Percentiles rank a stretch among this genome's conserved stretches.
These are phyloP conservation scores for Tenebrosternarchus preto DNA, from an alignment of 2,113 vertebrate species.

Conservation along the genomic window DNA sequence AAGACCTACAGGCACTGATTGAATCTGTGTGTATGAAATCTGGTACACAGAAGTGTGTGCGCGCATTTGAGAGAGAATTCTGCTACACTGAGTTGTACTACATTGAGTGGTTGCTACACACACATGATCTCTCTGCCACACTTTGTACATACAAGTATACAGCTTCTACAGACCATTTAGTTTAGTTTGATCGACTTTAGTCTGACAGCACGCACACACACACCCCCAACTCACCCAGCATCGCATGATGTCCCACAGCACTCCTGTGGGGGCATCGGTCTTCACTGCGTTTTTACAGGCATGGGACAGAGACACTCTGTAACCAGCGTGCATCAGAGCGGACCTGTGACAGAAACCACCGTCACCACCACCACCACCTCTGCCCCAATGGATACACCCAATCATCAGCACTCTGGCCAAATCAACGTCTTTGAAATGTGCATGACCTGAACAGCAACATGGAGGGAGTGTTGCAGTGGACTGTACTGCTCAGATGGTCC, in stretches of 20 bases:
- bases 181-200: too few species aligned
- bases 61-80: too few species aligned
- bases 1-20: too few species aligned
- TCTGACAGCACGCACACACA: background rate
- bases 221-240: constrained; percentile 81
- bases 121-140: too few species aligned
- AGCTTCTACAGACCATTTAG: too few species aligned
- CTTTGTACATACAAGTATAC: too few species aligned
- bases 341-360: constrained; percentile 72
- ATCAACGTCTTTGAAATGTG: too few species aligned
- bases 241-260: constrained; percentile 91
- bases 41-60: too few species aligned
- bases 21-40: too few species aligned
- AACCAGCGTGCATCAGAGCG: constrained; percentile 84
- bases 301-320: constrained; percentile 88
- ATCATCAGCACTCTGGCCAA: too few species aligned
- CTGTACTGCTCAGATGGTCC: constrained; percentile 79
- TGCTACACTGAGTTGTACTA: too few species aligned
- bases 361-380: background rate
- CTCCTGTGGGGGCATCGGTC: constrained; percentile 76
- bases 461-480: constrained; percentile 75
- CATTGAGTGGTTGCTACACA: too few species aligned
- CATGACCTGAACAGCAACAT: constrained; percentile 82
- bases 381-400: background rate
- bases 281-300: constrained; percentile 88